phyloP scores from a whole-genome alignment of 2,888 invertebrate genomes.

The Notodonta ziczac region DNA sequence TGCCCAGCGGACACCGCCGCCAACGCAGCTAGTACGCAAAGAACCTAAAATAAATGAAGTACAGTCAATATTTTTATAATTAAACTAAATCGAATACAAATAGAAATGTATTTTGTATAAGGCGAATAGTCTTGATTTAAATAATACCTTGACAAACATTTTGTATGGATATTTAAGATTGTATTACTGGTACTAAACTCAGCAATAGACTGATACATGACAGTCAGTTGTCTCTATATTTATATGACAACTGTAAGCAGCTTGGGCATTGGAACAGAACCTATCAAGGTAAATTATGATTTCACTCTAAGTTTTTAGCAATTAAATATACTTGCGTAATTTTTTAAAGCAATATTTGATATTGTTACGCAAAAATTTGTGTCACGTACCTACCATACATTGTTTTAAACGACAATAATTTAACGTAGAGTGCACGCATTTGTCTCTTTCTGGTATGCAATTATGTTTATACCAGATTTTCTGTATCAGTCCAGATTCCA shows the following conservation, averaged over 20 bases:
- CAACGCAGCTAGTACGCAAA: conserved; percentile 39
- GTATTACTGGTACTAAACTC: conserved; percentile 12
- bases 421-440: not conserved
- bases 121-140: not conserved
- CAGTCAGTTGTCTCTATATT: conserved; percentile 19
- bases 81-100: too few relatives aligned
- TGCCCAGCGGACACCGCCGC: conserved; percentile 49
- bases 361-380: conserved; percentile 15
- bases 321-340: conserved; percentile 24
- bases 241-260: conserved; percentile 24
- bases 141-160: conserved; percentile 9
- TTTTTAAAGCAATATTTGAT: conserved; percentile 17
- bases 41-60: conserved; percentile 24
- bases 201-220: conserved; percentile 28
- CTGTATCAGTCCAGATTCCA: too few relatives aligned
- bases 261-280: conserved; percentile 9
- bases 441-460: not conserved
- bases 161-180: conserved; percentile 7
- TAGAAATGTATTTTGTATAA: too few relatives aligned
- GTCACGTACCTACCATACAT: conserved; percentile 9
- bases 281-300: conserved; percentile 27
- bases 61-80: not conserved
- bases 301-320: conserved; percentile 23
- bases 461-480: too few relatives aligned
- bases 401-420: not conserved